Evolutionary conservation across 2,888 invertebrate genomes (phyloP).

Genomic region (Rhopalosiphum nymphaeae): DNA sequence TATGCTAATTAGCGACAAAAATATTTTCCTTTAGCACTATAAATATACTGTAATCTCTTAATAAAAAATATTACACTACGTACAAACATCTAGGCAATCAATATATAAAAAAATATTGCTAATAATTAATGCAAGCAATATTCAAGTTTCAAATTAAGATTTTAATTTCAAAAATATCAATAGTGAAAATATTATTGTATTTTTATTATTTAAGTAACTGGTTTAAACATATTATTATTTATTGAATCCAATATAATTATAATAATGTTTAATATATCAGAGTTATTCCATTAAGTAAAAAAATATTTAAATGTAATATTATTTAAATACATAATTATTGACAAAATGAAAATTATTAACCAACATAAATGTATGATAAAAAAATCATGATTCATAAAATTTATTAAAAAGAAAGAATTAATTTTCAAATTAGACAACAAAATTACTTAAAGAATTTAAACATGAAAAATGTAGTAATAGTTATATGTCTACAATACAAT

Average conservation of each 20-base stretch:
- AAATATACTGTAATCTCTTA: slow-evolving; percentile 19
- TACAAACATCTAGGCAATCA: background rate
- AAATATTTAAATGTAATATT: background rate
- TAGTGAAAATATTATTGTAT: background rate
- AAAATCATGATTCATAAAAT: background rate
- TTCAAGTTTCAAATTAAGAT: background rate
- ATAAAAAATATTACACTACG: slow-evolving; percentile 17
- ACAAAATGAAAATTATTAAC: background rate
- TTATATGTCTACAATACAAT: background rate
- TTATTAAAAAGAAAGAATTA: background rate
- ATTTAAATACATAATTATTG: background rate
- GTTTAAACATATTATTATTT: background rate
- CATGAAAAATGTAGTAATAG: background rate
- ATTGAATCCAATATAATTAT: background rate
- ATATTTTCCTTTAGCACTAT: slow-evolving; percentile 23
- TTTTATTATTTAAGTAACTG: background rate
- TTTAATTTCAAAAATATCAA: background rate
- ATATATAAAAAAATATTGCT: slow-evolving; percentile 18
- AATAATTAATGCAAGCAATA: background rate
- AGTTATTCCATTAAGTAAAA: background rate
- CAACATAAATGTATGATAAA: background rate
- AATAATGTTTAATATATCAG: background rate
- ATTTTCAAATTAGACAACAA: background rate
- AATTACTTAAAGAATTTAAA: background rate
- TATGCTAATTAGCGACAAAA: slow-evolving; percentile 16